Conservation (phyloP, 2,797 vertebrate species). For the Pelodytes ibericus region DNA sequence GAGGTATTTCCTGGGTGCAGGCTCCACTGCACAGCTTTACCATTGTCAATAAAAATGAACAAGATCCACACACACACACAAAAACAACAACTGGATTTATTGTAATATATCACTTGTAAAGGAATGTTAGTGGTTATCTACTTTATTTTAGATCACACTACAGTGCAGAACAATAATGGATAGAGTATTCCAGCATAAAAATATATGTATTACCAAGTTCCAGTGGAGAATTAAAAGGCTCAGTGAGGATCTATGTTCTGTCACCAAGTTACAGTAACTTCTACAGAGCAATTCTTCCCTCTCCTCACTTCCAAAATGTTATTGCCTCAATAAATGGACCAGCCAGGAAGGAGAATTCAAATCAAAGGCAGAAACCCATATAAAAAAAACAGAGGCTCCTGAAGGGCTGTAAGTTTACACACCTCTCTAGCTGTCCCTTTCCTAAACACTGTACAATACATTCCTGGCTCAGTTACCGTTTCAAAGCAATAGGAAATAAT, state of each 20-base stretch:
- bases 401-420: slow-evolving; percentile 49
- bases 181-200: background rate
- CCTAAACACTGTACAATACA: background rate
- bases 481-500: background rate
- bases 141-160: no score
- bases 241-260: background rate
- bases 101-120: no score
- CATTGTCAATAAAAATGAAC: no score
- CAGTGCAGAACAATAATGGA: no score
- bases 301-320: slow-evolving; percentile 31
- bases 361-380: slow-evolving; percentile 36
- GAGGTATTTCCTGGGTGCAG: background rate
- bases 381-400: slow-evolving; percentile 32
- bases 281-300: background rate
- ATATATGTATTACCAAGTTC: background rate
- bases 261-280: background rate
- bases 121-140: no score
- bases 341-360: slow-evolving; percentile 39
- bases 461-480: background rate
- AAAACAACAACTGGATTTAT: no score
- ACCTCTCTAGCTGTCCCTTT: slow-evolving; percentile 16
- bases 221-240: background rate
- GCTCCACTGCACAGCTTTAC: no score
- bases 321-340: slow-evolving; percentile 47
- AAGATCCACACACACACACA: no score